Base-by-base conservation (phyloP, 1,140 invertebrate species). In the Drosophila subpulchrella region DNA sequence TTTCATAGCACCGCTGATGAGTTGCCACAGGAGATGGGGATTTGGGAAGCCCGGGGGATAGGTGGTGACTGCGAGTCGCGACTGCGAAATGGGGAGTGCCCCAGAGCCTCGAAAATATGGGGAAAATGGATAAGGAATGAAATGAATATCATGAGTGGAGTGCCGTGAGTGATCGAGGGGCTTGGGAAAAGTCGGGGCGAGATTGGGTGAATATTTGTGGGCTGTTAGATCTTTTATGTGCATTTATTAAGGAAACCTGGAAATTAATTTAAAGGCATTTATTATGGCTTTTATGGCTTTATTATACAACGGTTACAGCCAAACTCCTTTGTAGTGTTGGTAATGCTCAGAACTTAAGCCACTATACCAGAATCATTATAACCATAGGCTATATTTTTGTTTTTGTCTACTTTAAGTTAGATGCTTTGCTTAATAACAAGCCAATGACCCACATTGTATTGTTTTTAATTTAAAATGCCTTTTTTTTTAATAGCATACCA, bases 21-120 rank as follows among this genome's bases (percentile, higher is more conserved):
- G 72, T 81, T 81, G 59, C 78, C 74, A 75, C 68, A 72, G 66
- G 66, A 58, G 66, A 71, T 58, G 66, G 39, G 15, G 53, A 30
- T n/a, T 34, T 15, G 48, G n/a, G n/a, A 15, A 50, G 15, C 27
- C 27, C n/a, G 24, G 27, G 20, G 24, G 51, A 10, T 12, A 42
- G 38, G 27, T 56, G 60, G 20, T 34, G 39, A 38, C 20, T 47
- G 20, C 24, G 6, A 24, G n/a, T 12, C n/a, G 2, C 20, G 8
- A 34, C 34, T 12, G 11, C 46, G 11, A 17, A 54, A 30, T n/a
- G 67, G 62, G 62, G 62, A 70, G 67, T 70, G 62, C 48, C 62
- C 30, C 41, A 27, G 20, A 63, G 63, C 54, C 54, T 11, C 65
- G 8, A 24, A 30, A 62, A 10, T 34, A 55, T 67, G 66, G 48